phyloP scores from a whole-genome alignment of 2,113 vertebrate species.

The Rhynchomys soricoides region DNA sequence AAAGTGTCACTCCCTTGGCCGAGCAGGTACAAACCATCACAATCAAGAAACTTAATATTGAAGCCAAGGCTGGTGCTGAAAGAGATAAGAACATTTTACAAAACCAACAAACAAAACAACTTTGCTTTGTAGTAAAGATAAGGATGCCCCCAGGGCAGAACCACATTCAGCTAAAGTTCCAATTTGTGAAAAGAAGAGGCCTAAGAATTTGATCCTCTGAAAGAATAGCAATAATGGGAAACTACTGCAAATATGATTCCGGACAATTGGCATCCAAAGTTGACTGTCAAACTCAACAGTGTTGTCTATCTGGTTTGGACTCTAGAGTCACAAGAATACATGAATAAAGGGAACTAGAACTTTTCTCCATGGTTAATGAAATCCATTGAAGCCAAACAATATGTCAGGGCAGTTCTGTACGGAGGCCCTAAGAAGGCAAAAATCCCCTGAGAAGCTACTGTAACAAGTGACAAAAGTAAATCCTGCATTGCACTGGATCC shows the following conservation, averaged over 20 bases:
- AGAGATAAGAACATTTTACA: neutral
- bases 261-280: neutral
- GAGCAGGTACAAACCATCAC: no score
- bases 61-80: neutral
- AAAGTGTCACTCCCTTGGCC: no score
- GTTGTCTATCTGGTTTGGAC: neutral
- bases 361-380: neutral
- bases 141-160: neutral
- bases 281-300: neutral
- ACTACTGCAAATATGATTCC: neutral
- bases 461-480: neutral
- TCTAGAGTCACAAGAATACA: neutral
- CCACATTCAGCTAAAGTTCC: neutral
- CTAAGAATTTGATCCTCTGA: neutral
- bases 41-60: neutral
- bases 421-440: neutral
- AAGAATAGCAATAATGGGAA: neutral
- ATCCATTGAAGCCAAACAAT: neutral
- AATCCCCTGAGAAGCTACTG: neutral
- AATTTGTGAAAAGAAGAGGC: neutral
- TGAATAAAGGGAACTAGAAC: neutral
- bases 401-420: neutral
- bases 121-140: neutral
- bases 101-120: neutral
- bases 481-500: neutral